These are phyloP conservation scores for Ceraclea dissimilis DNA, from an alignment of 2,888 invertebrate species.

Conservation along the genomic window DNA sequence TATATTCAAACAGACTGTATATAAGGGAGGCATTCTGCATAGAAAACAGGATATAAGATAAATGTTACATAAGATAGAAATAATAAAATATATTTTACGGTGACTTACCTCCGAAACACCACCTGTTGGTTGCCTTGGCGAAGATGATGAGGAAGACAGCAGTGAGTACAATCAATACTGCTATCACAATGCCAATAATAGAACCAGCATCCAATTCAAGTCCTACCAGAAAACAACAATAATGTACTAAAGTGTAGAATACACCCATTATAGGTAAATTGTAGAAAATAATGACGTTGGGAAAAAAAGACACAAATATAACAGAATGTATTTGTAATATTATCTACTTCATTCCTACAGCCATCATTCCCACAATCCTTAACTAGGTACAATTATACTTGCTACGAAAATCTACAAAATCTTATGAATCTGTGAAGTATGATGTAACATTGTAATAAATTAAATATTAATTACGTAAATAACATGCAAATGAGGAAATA, in stretches of 20 bases:
- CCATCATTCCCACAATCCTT: too few relatives aligned
- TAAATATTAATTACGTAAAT: too few relatives aligned
- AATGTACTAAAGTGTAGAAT: neutral
- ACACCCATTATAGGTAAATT: neutral
- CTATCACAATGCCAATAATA: conserved; percentile 70
- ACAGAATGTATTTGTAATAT: neutral
- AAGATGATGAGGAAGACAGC: conserved; percentile 59
- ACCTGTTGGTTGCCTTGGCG: conserved; percentile 72
- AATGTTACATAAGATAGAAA: too few relatives aligned
- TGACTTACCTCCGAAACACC: conserved; percentile 61
- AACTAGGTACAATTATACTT: too few relatives aligned
- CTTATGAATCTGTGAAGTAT: too few relatives aligned
- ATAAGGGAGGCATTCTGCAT: neutral
- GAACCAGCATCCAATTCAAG: conserved; percentile 66
- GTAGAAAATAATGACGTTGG: neutral
- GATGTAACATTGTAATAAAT: too few relatives aligned
- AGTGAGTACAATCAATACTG: conserved; percentile 57
- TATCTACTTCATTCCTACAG: too few relatives aligned
- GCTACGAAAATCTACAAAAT: too few relatives aligned
- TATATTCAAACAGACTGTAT: neutral
- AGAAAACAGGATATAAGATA: too few relatives aligned
- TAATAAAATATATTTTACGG: neutral
- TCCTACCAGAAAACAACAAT: conserved; percentile 37
- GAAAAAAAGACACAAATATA: neutral
- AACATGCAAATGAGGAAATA: too few relatives aligned